Evolutionary conservation across 2,888 invertebrate genomes (phyloP), one percentile per base, ranked within the genome.

Genomic region (Pseudococcus longispinus): DNA sequence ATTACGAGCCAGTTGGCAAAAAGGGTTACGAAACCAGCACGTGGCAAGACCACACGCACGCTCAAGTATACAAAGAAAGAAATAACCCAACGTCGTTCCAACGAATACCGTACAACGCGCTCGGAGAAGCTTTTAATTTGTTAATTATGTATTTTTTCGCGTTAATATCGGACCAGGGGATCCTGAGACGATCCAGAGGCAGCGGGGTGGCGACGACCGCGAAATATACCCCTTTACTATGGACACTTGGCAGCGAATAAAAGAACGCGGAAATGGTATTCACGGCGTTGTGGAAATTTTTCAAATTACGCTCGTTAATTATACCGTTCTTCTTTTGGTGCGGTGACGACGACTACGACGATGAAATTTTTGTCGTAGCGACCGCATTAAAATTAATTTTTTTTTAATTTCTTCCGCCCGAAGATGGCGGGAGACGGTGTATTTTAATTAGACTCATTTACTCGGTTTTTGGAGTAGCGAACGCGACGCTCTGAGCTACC

Each of bases 361-460:
- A 60, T 60, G 60, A 60, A 29, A 70, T 26, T 70, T 70, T 70
- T 29, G 70, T 70, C 70, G 29, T 70, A 29, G 70, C 6, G 70
- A 70, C 29, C 70, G 70, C n/a, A 70, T 70, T 70, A 70, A 70
- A 70, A 70, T 70, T 70, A 70, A 70, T 70, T 70, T 70, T 70
- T 65, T 70, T 70, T 70, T 15, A 70, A 70, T 70, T 70, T 70
- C 70, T 70, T 70, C 29, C 23, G 26, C 65, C 13, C 26, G 26
- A 11, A 26, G 23, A 23, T 13, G 26, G 55, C 44, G 44, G 44
- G 44, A 2, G 20, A 11, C 9, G 70, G 29, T 3, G 70, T 70
- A 70, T 65, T 70, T 70, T 70, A 70, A 70, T 70, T 70, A 70
- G 70, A 70, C 29, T 70, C 70, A 70, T 70, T 70, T 70, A 70